Conservation (phyloP, 2,797 vertebrate species). For the Artibeus jamaicensis region DNA sequence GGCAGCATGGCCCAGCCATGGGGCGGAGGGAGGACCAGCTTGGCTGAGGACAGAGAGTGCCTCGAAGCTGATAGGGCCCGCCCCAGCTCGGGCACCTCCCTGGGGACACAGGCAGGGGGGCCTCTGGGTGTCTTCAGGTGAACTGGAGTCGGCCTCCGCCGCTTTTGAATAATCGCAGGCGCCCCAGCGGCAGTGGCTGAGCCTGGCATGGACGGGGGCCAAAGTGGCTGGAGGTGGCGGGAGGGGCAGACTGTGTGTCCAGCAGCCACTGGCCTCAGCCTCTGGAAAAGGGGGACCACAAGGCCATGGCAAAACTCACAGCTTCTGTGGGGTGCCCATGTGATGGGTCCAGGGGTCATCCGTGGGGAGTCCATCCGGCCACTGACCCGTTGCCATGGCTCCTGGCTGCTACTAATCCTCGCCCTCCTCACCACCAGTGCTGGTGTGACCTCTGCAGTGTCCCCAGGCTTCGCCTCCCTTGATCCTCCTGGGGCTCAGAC, state of each 20-base stretch:
- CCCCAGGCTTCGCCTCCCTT: constrained; percentile 22
- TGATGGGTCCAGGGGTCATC: not conserved
- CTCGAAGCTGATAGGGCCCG: rapidly evolving
- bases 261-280: not conserved
- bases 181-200: not conserved
- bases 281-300: rapidly evolving
- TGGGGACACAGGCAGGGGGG: not conserved
- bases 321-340: not conserved
- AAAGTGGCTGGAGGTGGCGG: too few relatives aligned
- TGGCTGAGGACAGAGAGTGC: not conserved
- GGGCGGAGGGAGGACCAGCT: not conserved
- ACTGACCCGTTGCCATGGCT: constrained; percentile 28
- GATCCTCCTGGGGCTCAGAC: not conserved
- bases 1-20: rapidly evolving
- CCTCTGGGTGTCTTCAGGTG: not conserved
- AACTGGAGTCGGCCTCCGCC: not conserved
- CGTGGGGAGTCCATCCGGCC: not conserved
- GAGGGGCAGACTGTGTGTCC: too few relatives aligned
- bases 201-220: not conserved
- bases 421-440: not conserved
- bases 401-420: constrained; percentile 23
- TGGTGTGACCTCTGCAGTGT: not conserved
- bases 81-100: not conserved
- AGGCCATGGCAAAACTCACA: not conserved
- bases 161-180: constrained; percentile 29